phyloP scores from a whole-genome alignment of 1,140 invertebrate species.

The Gerris buenoi region DNA sequence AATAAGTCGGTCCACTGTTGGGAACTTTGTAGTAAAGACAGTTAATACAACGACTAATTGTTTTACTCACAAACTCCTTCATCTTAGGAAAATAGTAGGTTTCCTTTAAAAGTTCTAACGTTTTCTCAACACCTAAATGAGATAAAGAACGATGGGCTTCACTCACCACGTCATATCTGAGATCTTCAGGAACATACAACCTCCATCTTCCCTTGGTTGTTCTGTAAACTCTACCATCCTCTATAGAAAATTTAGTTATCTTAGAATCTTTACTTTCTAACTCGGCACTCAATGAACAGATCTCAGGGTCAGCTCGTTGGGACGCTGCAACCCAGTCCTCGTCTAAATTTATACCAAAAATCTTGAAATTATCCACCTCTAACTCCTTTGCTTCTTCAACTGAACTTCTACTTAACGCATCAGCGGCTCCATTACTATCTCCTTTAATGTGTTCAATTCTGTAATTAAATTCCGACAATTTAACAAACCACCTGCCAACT shows the following conservation, averaged over 20 bases:
- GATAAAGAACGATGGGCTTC: neutral
- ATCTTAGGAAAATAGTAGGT: conserved; percentile 20
- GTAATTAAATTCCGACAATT: neutral
- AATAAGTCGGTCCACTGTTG: conserved; percentile 3
- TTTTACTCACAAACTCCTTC: conserved; percentile 10
- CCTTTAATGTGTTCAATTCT: neutral
- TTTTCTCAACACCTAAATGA: neutral
- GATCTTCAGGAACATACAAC: neutral
- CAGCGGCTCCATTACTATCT: neutral
- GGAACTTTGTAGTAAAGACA: conserved; percentile 17
- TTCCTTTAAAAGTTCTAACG: neutral
- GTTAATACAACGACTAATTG: conserved; percentile 19
- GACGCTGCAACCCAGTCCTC: neutral
- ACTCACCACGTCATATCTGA: neutral
- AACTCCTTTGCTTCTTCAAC: neutral
- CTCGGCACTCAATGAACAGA: neutral
- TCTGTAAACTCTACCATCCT: neutral
- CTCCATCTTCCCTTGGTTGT: neutral
- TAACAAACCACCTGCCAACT: neutral
- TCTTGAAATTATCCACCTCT: neutral
- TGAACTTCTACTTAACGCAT: neutral
- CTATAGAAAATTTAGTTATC: neutral
- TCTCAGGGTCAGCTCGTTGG: neutral
- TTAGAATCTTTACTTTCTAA: neutral
- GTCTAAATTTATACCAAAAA: too few species aligned